phyloP scores from a whole-genome alignment of 2,113 vertebrate species.

The Solea senegalensis region DNA sequence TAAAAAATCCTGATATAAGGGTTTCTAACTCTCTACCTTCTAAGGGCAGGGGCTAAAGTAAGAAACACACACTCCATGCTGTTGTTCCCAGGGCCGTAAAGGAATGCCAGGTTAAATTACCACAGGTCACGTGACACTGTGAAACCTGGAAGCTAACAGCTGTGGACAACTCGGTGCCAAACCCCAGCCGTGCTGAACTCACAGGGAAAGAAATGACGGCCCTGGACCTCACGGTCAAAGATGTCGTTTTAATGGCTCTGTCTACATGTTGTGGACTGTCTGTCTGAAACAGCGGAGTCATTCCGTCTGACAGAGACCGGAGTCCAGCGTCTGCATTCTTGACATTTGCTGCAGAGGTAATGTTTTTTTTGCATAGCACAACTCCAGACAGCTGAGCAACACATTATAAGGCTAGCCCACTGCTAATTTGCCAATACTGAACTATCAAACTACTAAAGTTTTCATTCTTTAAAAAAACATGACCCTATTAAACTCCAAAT shows the following conservation, averaged over 20 bases:
- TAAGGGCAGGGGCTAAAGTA: conserved; percentile 14
- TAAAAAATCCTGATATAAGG: no score
- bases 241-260: conserved; percentile 63
- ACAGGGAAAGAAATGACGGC: conserved; percentile 47
- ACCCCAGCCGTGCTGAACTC: conserved; percentile 71
- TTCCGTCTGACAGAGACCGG: conserved; percentile 28
- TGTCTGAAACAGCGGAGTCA: conserved; percentile 43
- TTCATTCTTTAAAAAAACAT: no score
- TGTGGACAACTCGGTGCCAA: conserved; percentile 80
- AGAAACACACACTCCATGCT: conserved; percentile 21
- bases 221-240: conserved; percentile 45
- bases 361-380: conserved; percentile 1
- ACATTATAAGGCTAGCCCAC: not conserved
- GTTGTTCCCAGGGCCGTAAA: conserved; percentile 65
- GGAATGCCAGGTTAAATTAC: conserved; percentile 74
- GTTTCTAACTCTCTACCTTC: not conserved
- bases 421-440: not conserved
- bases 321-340: conserved; percentile 49
- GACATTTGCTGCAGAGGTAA: not conserved
- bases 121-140: conserved; percentile 65
- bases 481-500: no score
- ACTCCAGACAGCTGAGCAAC: not conserved
- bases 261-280: conserved; percentile 47
- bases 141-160: conserved; percentile 72
- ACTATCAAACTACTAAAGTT: not conserved